phyloP scores from a whole-genome alignment of 2,888 invertebrate species.

The Teleiodes luculella region DNA sequence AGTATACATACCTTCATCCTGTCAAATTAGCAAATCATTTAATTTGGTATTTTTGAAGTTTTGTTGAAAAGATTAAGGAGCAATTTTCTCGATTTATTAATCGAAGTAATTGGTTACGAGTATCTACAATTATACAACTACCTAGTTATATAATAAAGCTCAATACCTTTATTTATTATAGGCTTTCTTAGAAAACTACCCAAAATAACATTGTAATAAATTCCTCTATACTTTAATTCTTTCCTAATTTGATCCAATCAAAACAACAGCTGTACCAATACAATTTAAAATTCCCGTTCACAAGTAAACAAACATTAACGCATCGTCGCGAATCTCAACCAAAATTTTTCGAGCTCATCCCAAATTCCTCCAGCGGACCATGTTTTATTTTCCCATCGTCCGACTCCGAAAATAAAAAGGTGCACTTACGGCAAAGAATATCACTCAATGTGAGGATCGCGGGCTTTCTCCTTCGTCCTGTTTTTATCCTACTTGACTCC shows the following conservation, averaged over 20 bases:
- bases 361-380: neutral
- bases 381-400: conserved; percentile 21
- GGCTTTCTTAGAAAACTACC: no score
- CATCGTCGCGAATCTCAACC: neutral
- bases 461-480: conserved; percentile 66
- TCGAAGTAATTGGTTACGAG: no score
- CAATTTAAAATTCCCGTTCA: neutral
- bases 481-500: conserved; percentile 81
- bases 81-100: no score
- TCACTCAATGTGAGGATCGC: conserved; percentile 66
- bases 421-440: conserved; percentile 50
- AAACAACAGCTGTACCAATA: neutral
- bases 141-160: no score
- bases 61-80: no score
- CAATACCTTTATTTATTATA: no score
- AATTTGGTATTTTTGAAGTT: no score
- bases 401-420: conserved; percentile 36
- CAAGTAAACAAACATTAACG: neutral
- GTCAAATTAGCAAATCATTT: no score
- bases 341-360: conserved; percentile 6
- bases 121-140: no score
- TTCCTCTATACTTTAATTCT: no score
- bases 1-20: no score
- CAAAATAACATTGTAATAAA: no score
- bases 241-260: neutral